Evolutionary conservation across 2,888 invertebrate genomes (phyloP).

Genomic region (Sarcophaga caerulescens): DNA sequence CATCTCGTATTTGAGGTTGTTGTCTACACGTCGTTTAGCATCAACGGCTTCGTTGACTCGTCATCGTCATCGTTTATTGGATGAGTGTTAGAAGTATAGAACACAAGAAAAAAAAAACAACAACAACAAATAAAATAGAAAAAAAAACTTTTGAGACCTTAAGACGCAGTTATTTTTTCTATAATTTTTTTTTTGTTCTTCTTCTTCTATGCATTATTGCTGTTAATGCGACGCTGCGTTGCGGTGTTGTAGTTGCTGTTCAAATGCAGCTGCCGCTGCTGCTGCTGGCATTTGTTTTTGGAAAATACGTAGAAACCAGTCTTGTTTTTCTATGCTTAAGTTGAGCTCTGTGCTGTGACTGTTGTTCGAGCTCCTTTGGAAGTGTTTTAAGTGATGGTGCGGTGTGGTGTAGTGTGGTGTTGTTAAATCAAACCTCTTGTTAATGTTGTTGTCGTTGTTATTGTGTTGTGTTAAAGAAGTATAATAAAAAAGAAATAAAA

Average conservation of each 20-base stretch:
- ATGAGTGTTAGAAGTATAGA: not conserved
- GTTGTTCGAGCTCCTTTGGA: not conserved
- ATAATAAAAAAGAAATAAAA: not conserved
- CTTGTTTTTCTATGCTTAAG: not conserved
- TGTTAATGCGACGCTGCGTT: not conserved
- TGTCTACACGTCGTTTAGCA: not conserved
- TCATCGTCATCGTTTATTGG: not conserved
- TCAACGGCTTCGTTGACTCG: not conserved
- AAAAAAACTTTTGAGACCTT: conserved; percentile 14
- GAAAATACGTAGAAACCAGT: conserved; percentile 6
- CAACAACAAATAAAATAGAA: not conserved
- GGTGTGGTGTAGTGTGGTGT: no score
- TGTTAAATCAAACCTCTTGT: not conserved
- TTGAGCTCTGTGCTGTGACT: no score
- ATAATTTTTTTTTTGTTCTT: no score
- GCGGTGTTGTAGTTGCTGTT: not conserved
- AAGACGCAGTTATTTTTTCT: conserved; percentile 49
- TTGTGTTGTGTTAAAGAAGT: not conserved
- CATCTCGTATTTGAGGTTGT: not conserved
- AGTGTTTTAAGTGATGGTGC: not conserved
- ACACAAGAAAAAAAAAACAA: no score
- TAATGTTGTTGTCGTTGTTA: not conserved
- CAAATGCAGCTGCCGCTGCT: not conserved
- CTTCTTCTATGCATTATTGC: not conserved
- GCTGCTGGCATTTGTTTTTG: not conserved